A percentile compares a stretch with the other conserved stretches of the same genome.
Conservation (phyloP, 1,140 invertebrate species). For the Cydia amplana region DNA sequence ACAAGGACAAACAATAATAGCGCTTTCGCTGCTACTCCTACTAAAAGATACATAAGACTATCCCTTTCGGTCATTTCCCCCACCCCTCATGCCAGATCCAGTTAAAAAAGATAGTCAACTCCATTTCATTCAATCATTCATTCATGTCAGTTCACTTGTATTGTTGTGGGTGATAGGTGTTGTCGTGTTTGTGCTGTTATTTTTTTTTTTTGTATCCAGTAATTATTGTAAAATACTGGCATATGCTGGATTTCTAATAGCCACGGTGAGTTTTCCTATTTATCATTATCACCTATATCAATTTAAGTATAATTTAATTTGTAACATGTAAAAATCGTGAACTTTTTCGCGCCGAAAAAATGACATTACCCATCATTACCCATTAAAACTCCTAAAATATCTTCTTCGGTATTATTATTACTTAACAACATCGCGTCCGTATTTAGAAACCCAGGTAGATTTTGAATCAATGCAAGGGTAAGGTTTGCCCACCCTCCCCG, state of each 20-base stretch:
- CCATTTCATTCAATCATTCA: background rate
- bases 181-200: background rate
- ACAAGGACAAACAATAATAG: too few species aligned
- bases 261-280: background rate
- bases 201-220: background rate
- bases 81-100: too few species aligned
- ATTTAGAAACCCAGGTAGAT: slow-evolving; percentile 52
- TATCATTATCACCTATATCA: background rate
- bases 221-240: background rate
- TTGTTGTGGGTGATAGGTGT: background rate
- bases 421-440: slow-evolving; percentile 22
- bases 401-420: slow-evolving; percentile 44
- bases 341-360: slow-evolving; percentile 34
- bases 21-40: too few species aligned
- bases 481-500: slow-evolving; percentile 62
- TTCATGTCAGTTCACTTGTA: background rate
- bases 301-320: background rate
- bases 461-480: slow-evolving; percentile 57
- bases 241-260: background rate
- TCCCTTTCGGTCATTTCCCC: too few species aligned
- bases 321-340: background rate
- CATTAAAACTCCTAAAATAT: background rate
- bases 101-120: too few species aligned
- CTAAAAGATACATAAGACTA: too few species aligned
- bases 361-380: background rate